Percentiles rank a stretch among this genome's conserved stretches.
Evolutionary conservation across 2,888 invertebrate species (phyloP).

Genomic region (Drosophila colorata): DNA sequence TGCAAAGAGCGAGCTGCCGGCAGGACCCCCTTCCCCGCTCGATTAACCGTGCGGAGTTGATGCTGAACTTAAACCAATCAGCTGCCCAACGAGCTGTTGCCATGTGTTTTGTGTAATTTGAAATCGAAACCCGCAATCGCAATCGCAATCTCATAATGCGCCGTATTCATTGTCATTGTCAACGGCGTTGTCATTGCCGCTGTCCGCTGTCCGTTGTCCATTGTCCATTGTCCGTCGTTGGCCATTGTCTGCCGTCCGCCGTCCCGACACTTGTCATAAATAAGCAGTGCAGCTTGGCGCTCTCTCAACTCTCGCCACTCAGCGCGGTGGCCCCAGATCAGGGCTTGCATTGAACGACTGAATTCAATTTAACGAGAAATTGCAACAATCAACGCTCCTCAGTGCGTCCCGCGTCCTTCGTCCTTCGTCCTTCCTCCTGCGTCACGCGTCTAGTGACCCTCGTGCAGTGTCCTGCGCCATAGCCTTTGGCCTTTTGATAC

Average conservation of each 20-base stretch:
- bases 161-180: constrained; percentile 61
- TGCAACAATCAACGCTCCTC: constrained; percentile 75
- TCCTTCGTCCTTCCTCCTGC: background rate
- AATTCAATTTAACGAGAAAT: constrained; percentile 80
- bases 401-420: constrained; percentile 27
- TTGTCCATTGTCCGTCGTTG: constrained; percentile 21
- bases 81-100: constrained; percentile 41
- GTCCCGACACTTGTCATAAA: constrained; percentile 60
- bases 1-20: background rate
- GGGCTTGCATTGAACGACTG: constrained; percentile 67
- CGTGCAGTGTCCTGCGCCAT: constrained; percentile 9
- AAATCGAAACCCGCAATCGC: constrained; percentile 58
- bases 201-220: constrained; percentile 25
- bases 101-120: constrained; percentile 71
- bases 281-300: constrained; percentile 51
- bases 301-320: constrained; percentile 5
- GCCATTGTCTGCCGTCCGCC: constrained; percentile 7
- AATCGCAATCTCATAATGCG: constrained; percentile 66
- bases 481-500: background rate
- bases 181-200: constrained; percentile 42
- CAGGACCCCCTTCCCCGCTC: background rate
- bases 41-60: constrained; percentile 8
- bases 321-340: constrained; percentile 17
- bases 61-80: constrained; percentile 38
- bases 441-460: constrained; percentile 1